Evolutionary conservation across 35 echinoderm and acorn worm genomes (phyloP).

Genomic region (Ophioderma brevispina): DNA sequence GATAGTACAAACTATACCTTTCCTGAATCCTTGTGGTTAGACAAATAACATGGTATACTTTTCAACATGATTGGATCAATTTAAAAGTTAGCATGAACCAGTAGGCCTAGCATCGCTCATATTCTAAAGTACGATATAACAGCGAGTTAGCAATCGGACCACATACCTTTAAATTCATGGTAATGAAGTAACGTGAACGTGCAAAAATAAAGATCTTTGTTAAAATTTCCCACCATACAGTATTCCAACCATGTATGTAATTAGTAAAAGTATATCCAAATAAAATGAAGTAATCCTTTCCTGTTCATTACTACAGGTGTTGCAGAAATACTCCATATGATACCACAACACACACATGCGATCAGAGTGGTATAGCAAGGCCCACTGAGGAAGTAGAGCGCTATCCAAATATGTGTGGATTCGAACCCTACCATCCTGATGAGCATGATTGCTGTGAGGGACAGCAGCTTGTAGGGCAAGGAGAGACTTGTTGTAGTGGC

Average conservation of each 20-base stretch:
- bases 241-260: not conserved
- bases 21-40: no score
- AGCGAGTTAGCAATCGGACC: no score
- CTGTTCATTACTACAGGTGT: not conserved
- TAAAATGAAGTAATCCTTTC: not conserved
- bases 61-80: no score
- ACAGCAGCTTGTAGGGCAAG: conserved; percentile 12
- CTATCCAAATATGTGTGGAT: conserved; percentile 14
- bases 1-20: no score
- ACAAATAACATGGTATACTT: no score
- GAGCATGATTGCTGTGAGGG: conserved; percentile 32
- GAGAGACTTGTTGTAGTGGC: conserved; percentile 50
- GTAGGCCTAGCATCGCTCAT: no score
- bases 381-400: not conserved
- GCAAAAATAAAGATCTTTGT: not conserved
- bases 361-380: not conserved
- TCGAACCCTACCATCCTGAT: conserved; percentile 19
- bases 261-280: no score
- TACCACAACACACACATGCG: conserved; percentile 1
- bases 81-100: no score
- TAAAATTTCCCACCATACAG: not conserved
- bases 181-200: not conserved
- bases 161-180: not conserved
- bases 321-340: conserved; percentile 15
- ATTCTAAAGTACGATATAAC: no score